Evolutionary conservation across 2,888 invertebrate species (phyloP).

Genomic region (Spodoptera exigua): DNA sequence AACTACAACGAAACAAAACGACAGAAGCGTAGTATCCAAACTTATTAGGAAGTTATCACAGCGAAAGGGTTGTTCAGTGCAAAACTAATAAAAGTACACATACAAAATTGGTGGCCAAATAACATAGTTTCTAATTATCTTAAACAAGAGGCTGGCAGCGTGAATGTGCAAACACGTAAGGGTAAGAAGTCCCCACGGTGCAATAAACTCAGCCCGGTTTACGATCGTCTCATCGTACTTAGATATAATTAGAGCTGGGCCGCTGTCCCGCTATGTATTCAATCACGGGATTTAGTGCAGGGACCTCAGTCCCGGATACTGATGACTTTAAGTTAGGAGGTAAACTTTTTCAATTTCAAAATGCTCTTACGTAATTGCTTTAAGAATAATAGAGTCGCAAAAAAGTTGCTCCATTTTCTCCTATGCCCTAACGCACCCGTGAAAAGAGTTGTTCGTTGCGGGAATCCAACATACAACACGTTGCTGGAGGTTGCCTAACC

Average conservation of each 20-base stretch:
- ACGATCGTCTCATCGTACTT: constrained; percentile 61
- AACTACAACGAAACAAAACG: too few relatives aligned
- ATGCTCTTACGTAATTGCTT: too few relatives aligned
- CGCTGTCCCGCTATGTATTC: constrained; percentile 60
- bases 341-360: constrained; percentile 17
- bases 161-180: constrained; percentile 53
- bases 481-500: too few relatives aligned
- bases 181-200: constrained; percentile 59
- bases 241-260: constrained; percentile 67
- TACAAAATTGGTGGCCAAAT: constrained; percentile 32
- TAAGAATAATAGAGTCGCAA: too few relatives aligned
- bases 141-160: constrained; percentile 40
- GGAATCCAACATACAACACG: too few relatives aligned
- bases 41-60: too few relatives aligned
- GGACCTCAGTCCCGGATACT: constrained; percentile 24
- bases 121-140: constrained; percentile 50
- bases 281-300: constrained; percentile 59
- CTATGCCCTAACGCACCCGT: too few relatives aligned
- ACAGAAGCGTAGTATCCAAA: too few relatives aligned
- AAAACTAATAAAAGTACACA: constrained; percentile 36
- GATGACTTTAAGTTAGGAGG: constrained; percentile 25
- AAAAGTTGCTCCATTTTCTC: too few relatives aligned
- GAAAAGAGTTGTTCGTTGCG: too few relatives aligned
- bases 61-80: constrained; percentile 6
- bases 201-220: constrained; percentile 62